phyloP scores from a whole-genome alignment of 1,140 invertebrate species.

The Zaprionus nigranus region DNA sequence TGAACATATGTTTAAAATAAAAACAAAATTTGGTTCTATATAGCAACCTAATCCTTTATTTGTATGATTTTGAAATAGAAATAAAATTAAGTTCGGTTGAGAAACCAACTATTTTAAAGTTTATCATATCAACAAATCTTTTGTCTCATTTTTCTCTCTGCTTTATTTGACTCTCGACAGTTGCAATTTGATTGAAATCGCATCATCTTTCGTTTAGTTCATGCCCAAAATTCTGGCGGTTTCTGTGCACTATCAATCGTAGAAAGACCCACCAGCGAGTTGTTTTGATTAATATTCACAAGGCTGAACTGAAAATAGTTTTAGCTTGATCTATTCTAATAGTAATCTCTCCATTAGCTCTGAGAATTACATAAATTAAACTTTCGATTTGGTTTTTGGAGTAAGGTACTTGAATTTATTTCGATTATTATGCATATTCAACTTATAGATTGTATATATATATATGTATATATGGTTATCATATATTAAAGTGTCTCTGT shows the following conservation, averaged over 20 bases:
- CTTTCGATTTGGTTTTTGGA: constrained; percentile 10
- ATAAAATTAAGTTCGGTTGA: too few species aligned
- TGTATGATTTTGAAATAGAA: too few species aligned
- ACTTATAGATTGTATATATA: constrained; percentile 19
- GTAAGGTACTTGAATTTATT: constrained; percentile 41
- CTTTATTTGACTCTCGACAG: too few species aligned
- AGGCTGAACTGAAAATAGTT: constrained; percentile 3
- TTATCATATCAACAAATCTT: too few species aligned
- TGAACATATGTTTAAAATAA: too few species aligned
- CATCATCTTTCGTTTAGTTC: not conserved
- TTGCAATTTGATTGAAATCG: not conserved
- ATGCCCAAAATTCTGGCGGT: not conserved
- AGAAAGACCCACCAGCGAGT: not conserved
- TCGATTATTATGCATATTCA: constrained; percentile 29
- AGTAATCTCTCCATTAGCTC: not conserved
- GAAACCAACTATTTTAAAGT: too few species aligned
- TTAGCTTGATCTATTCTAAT: not conserved
- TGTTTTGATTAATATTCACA: not conserved
- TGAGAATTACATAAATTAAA: not conserved
- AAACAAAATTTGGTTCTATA: too few species aligned
- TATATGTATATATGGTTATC: constrained; percentile 14
- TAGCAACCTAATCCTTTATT: too few species aligned
- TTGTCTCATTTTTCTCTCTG: too few species aligned
- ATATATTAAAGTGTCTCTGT: constrained; percentile 1
- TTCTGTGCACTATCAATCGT: not conserved